These are phyloP conservation scores for Isurus oxyrinchus DNA, from an alignment of 2,113 vertebrate species.

Conservation along the genomic window DNA sequence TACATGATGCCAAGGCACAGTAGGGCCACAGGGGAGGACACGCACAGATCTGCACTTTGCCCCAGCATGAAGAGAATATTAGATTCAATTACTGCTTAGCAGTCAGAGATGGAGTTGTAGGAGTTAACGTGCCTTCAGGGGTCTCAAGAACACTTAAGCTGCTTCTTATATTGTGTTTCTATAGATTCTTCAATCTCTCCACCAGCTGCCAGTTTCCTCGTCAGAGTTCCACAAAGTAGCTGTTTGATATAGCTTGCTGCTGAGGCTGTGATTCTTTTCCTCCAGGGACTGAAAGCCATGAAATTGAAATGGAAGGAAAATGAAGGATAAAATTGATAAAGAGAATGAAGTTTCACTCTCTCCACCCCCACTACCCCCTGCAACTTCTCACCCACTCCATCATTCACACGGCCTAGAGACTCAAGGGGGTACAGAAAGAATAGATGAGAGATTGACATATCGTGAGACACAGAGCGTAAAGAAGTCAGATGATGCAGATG, in stretches of 20 bases:
- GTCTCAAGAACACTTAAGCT: background rate
- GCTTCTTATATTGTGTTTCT: background rate
- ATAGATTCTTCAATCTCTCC: background rate
- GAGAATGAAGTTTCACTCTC: background rate
- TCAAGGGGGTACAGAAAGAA: background rate
- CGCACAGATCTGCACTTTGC: background rate
- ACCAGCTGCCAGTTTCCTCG: background rate
- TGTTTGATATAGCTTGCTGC: background rate
- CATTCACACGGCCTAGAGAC: background rate
- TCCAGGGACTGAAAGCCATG: background rate
- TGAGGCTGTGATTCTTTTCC: background rate
- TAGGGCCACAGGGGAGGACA: background rate
- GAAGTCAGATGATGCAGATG: background rate
- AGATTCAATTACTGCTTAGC: background rate
- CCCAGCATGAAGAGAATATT: background rate
- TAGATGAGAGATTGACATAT: background rate
- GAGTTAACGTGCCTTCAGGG: background rate
- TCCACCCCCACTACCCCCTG: background rate
- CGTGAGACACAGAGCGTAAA: background rate
- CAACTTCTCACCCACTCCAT: background rate
- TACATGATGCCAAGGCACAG: background rate
- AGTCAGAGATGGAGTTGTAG: background rate
- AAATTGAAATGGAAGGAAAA: no score
- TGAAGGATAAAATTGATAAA: background rate
- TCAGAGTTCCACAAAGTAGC: background rate